Evolutionary conservation across 2,113 vertebrate species (phyloP), one percentile per base, ranked within the genome.

Genomic region (Heterotis niloticus): DNA sequence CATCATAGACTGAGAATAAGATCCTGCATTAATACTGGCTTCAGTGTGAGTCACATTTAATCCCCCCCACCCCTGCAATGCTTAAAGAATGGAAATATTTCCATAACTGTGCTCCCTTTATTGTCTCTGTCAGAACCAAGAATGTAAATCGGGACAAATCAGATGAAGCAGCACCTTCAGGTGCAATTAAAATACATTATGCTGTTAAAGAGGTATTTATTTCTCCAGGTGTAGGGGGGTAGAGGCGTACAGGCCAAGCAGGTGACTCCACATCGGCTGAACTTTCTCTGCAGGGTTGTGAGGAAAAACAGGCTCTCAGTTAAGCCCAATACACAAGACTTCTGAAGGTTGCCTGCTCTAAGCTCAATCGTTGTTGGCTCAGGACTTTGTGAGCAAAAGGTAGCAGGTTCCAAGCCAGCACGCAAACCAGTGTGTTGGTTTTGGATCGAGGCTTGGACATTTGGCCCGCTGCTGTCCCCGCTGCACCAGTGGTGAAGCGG

Each of bases 41-140:
- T 44, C 59, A 57, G 29, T 24, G 26, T 77, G 23, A 80, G 64
- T 66, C 81, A 68, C 56, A 67, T 78, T 78, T 81, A 78, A 68
- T 77, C 34, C 29, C 75, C 52, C 56, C 28, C 12, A 51, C 80
- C 56, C 51, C 64, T 18, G 56, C 68, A 73, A 60, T 64, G 75
- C 75, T 68, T 56, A 34, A 78, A n/a, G 64, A 72, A 67, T 44
- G 69, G 26, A 76, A 44, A 54, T 10, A 67, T 80, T 64, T 64
- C 68, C 78, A 75, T 82, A 80, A 82, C 77, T 82, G n/a, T 62
- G 62, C 65, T 13, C 10, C 16, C 65, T 71, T 71, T 67, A 69
- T 80, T 78, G 76, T 78, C 79, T 83, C 76, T 71, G 74, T 71
- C 70, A 78, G 56, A 75, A 66, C 20, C 64, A 54, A 72, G 57